Base-by-base conservation (phyloP, 2,888 invertebrate species). In the Stenichneumon culpator region DNA sequence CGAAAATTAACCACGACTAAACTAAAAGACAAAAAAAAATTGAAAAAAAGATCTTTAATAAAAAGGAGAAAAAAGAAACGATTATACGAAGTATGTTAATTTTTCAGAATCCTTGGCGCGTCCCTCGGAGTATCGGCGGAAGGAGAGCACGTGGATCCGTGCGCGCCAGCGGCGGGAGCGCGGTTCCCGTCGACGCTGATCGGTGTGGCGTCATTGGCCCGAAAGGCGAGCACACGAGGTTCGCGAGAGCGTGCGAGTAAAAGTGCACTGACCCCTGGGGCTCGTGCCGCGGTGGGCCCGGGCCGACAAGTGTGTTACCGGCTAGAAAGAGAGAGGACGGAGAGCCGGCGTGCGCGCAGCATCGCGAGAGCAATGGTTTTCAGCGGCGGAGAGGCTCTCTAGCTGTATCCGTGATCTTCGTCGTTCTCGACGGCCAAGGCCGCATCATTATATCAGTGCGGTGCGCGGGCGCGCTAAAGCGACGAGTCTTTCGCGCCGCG, bases 241-340 rank as follows among this genome's bases (percentile, higher is more conserved):
- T 83, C 32, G 72, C 83, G 79, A 86, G 86, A 79, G 28, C 36
- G 79, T 65, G 80, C 65, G 86, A 89, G 88, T 86, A 90, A 90
- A 92, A 90, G 92, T 92, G 92, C 92, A 92, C 91, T 92, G 92
- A 92, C 91, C 92, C 88, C 89, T 83, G 88, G 88, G 88, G 88
- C 89, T 90, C 89, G 89, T 88, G 88, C 87, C 87, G 69, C 22
- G 9, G 14, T 14, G 22, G 19, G 22, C 57, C 57, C 57, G 65
- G 68, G 63, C 74, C 75, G 79, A 74, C 83, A 73, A 79, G 65
- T 36, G 22, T 57, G 25, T 57, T 57, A 57, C 25, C 70, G 54
- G 32, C 44, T 52, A 39, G 70, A 67, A 32, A 65, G 52, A 65
- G 47, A 57, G 50, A 79, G 57, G 36, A 32, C 32, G 54, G n/a